Percentiles rank a stretch among this genome's conserved stretches.
Conservation (phyloP, 1,140 invertebrate species). For the Oscheius sp. region DNA sequence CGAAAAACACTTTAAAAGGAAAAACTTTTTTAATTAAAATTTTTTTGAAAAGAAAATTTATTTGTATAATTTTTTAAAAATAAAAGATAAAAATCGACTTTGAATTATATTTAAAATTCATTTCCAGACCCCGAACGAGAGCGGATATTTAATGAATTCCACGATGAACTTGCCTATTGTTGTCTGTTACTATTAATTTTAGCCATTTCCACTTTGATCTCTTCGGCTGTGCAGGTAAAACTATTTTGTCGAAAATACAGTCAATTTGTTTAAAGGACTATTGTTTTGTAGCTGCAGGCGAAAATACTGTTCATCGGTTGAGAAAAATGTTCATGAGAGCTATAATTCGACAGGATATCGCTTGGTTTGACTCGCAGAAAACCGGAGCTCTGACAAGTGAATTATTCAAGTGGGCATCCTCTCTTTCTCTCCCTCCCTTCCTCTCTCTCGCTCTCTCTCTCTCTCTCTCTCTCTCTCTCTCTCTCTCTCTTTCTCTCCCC, state of each 20-base stretch:
- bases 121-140: neutral
- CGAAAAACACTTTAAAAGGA: no score
- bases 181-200: neutral
- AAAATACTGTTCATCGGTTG: slow-evolving; percentile 71
- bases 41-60: no score
- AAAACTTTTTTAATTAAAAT: no score
- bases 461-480: neutral
- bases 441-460: neutral
- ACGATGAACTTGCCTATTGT: neutral
- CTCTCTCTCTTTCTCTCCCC: neutral
- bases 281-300: slow-evolving; percentile 60
- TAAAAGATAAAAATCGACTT: no score
- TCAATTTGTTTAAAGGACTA: neutral
- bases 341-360: slow-evolving; percentile 80
- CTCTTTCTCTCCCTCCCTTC: neutral
- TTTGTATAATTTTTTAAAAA: no score
- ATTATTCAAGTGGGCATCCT: slow-evolving; percentile 78
- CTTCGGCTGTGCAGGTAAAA: neutral
- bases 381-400: slow-evolving; percentile 80
- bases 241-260: neutral
- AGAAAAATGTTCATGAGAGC: slow-evolving; percentile 71
- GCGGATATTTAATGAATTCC: neutral
- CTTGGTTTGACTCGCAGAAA: slow-evolving; percentile 81
- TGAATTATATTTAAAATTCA: no score
- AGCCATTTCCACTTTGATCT: neutral